These are phyloP conservation scores for Pseudorasbora parva DNA, from an alignment of 2,113 vertebrate genomes.

Conservation along the genomic window DNA sequence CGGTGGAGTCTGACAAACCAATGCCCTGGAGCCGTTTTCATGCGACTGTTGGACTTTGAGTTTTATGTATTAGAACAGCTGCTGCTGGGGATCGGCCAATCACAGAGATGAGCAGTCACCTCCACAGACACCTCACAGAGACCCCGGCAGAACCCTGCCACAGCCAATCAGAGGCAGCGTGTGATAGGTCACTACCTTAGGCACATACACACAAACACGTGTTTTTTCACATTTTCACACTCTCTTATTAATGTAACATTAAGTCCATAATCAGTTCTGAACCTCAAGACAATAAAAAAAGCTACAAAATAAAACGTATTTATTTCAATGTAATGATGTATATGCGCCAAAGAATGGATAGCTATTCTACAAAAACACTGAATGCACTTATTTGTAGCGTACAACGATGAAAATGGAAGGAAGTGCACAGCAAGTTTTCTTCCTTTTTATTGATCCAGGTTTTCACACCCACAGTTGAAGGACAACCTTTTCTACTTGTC, in stretches of 20 bases:
- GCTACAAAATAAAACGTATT: neutral
- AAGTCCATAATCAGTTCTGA: neutral
- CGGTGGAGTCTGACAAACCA: constrained; percentile 24
- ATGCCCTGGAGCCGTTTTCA: constrained; percentile 25
- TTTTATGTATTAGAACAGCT: constrained; percentile 54
- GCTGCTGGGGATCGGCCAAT: constrained; percentile 41
- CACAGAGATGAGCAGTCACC: constrained; percentile 42
- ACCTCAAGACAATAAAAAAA: neutral
- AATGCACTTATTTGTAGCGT: no score
- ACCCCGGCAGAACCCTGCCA: constrained; percentile 29
- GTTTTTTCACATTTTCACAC: neutral
- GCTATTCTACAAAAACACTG: no score
- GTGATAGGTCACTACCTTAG: constrained; percentile 33
- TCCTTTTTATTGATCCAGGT: constrained; percentile 26
- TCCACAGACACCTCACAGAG: constrained; percentile 42
- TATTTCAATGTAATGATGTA: neutral
- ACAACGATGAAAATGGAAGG: neutral
- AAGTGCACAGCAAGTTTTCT: neutral
- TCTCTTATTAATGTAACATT: neutral
- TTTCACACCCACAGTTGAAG: neutral
- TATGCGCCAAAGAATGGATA: neutral
- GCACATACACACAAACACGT: constrained; percentile 1
- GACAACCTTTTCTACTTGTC: constrained; percentile 14
- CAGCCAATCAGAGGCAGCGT: constrained; percentile 13
- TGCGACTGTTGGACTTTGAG: constrained; percentile 50